Evolutionary conservation across 1,140 invertebrate species (phyloP).

Genomic region (Halyomorpha halys): DNA sequence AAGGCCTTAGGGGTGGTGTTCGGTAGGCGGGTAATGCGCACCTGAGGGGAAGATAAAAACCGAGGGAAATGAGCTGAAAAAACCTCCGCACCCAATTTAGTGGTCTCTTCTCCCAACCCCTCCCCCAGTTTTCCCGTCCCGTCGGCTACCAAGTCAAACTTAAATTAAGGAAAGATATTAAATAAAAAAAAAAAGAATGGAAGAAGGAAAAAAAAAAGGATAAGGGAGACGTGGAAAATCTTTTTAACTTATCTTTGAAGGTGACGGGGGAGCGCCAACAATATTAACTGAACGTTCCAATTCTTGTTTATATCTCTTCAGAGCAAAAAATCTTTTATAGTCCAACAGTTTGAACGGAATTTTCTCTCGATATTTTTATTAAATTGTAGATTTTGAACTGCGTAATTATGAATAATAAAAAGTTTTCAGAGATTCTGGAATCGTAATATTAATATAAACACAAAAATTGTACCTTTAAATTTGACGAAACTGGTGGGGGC

Average conservation of each 20-base stretch:
- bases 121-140: conserved; percentile 32
- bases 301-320: too few relatives aligned
- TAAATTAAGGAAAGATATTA: conserved; percentile 28
- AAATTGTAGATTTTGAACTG: too few relatives aligned
- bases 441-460: too few relatives aligned
- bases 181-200: conserved; percentile 22
- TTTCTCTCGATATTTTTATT: too few relatives aligned
- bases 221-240: neutral
- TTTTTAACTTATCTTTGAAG: neutral
- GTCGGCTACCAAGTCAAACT: conserved; percentile 29
- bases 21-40: neutral
- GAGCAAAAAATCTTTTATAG: too few relatives aligned
- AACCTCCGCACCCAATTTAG: conserved; percentile 27
- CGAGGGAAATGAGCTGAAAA: conserved; percentile 27
- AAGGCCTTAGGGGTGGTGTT: neutral
- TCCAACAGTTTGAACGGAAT: too few relatives aligned
- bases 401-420: too few relatives aligned
- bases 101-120: conserved; percentile 18
- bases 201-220: neutral
- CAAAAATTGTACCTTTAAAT: too few relatives aligned
- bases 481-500: too few relatives aligned
- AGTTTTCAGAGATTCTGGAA: too few relatives aligned
- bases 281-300: too few relatives aligned
- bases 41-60: conserved; percentile 23
- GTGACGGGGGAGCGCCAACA: neutral